Evolutionary conservation across 2,888 invertebrate genomes (phyloP).

Genomic region (Pseudanteris insignis): DNA sequence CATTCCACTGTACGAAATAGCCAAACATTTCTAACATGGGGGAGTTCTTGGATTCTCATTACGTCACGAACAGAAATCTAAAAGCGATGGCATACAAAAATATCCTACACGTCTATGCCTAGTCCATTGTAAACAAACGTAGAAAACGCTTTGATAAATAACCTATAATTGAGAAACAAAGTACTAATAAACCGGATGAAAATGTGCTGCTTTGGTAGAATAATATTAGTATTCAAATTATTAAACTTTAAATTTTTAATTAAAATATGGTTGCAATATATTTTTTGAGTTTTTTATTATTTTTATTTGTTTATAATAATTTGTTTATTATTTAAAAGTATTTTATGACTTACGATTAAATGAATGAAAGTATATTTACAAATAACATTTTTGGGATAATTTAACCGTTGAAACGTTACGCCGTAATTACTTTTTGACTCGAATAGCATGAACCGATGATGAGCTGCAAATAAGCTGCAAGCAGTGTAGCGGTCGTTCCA

Average conservation of each 20-base stretch:
- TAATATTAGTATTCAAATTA: too few relatives aligned
- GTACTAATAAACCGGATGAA: too few relatives aligned
- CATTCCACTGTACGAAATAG: too few relatives aligned
- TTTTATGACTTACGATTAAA: too few relatives aligned
- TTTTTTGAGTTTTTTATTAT: too few relatives aligned
- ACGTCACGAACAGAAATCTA: slow-evolving; percentile 53
- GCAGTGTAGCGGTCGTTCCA: slow-evolving; percentile 46
- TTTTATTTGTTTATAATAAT: neutral
- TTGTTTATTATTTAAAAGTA: neutral
- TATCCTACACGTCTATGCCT: slow-evolving; percentile 45
- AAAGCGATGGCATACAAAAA: slow-evolving; percentile 56
- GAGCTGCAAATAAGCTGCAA: slow-evolving; percentile 29
- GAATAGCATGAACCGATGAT: slow-evolving; percentile 10
- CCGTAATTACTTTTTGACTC: neutral
- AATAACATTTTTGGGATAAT: too few relatives aligned
- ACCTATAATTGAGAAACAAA: too few relatives aligned
- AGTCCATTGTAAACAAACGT: slow-evolving; percentile 43
- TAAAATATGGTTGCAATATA: too few relatives aligned
- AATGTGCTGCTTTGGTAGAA: too few relatives aligned
- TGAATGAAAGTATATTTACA: too few relatives aligned
- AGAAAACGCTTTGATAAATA: slow-evolving; percentile 16
- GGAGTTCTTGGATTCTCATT: slow-evolving; percentile 41
- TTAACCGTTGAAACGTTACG: neutral
- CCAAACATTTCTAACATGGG: slow-evolving; percentile 34
- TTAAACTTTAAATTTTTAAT: too few relatives aligned